Conservation (phyloP, 2,888 invertebrate species). For the Nemoura dubitans region DNA sequence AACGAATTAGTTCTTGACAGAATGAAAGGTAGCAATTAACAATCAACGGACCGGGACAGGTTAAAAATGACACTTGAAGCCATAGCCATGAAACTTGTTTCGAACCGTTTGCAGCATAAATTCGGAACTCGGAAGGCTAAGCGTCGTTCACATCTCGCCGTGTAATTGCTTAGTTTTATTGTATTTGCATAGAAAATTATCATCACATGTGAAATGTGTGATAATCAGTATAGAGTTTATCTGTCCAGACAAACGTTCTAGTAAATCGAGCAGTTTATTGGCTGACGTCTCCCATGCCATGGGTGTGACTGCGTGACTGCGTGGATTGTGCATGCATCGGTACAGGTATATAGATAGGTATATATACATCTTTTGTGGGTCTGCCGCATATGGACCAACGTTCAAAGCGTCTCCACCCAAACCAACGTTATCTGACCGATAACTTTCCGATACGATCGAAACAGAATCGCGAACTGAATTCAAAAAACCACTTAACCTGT, state of each 20-base stretch:
- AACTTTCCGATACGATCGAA: constrained; percentile 36
- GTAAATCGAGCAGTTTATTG: constrained; percentile 26
- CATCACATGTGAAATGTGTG: constrained; percentile 1
- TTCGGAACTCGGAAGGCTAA: background rate
- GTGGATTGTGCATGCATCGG: constrained; percentile 9
- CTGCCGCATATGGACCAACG: constrained; percentile 25
- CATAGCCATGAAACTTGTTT: background rate
- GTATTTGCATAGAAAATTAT: constrained; percentile 12
- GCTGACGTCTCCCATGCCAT: background rate
- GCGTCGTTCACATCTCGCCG: background rate
- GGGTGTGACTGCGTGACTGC: constrained; percentile 22
- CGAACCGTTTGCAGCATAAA: background rate
- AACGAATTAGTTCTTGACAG: background rate
- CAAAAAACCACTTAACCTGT: constrained; percentile 33
- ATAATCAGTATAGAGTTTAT: background rate
- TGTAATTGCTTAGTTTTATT: background rate
- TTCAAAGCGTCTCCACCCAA: constrained; percentile 35
- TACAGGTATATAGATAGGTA: background rate
- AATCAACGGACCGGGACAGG: background rate
- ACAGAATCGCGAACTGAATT: constrained; percentile 21
- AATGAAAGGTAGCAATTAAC: constrained; percentile 12
- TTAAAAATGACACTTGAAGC: constrained; percentile 9
- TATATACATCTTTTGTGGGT: background rate
- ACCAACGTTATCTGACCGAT: constrained; percentile 38
- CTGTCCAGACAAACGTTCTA: constrained; percentile 10